Percentiles rank a stretch among this genome's conserved stretches.
Evolutionary conservation across 2,888 invertebrate genomes (phyloP).

Genomic region (Conops quadrifasciatus): DNA sequence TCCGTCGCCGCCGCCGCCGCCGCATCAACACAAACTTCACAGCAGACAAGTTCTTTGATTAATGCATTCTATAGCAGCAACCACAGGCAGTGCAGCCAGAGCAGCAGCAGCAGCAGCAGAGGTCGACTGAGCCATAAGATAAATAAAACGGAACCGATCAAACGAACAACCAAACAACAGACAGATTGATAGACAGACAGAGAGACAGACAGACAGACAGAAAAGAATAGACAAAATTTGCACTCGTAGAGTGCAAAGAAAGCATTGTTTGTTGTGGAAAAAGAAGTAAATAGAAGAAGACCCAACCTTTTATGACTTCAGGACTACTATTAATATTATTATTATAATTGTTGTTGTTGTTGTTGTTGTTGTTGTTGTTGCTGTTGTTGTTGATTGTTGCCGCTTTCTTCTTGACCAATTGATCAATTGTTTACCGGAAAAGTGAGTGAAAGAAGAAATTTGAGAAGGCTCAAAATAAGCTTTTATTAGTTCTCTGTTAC

Average conservation of each 20-base stretch:
- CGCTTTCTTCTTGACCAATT: too few species aligned
- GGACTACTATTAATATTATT: too few species aligned
- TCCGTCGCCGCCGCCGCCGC: not conserved
- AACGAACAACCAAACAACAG: conserved; percentile 3
- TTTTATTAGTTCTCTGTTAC: too few species aligned
- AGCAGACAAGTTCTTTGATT: conserved; percentile 34
- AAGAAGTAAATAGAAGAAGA: not conserved
- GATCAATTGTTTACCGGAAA: too few species aligned
- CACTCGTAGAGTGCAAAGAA: not conserved
- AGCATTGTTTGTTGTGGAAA: not conserved
- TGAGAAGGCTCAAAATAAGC: too few species aligned
- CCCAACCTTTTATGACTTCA: too few species aligned
- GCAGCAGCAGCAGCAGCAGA: not conserved
- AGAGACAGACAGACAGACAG: conserved; percentile 12
- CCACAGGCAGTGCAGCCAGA: not conserved
- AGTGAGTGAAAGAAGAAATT: too few species aligned
- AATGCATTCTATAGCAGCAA: conserved; percentile 29
- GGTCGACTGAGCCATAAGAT: not conserved
- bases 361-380: too few species aligned
- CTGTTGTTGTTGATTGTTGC: too few species aligned
- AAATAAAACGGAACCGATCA: not conserved
- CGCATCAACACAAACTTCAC: not conserved
- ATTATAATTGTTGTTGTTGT: too few species aligned
- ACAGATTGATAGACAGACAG: not conserved
- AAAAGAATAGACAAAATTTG: not conserved